phyloP scores from a whole-genome alignment of 2,888 invertebrate species.

The Hemithea aestivaria region DNA sequence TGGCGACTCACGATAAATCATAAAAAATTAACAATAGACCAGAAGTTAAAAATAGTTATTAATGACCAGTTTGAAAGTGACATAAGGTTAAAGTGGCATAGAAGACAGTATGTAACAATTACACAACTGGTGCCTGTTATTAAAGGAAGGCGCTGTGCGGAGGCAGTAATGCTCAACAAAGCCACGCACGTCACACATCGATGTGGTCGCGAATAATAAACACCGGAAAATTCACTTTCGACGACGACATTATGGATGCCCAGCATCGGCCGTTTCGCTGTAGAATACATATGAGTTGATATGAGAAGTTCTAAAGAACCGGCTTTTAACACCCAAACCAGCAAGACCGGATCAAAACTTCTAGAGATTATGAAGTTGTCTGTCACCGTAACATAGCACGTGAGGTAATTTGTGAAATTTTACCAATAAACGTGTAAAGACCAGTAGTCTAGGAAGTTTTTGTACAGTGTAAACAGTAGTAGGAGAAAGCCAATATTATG shows the following conservation, averaged over 20 bases:
- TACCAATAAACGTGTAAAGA: slow-evolving; percentile 34
- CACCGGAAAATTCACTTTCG: slow-evolving; percentile 74
- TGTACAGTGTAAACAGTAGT: too few species aligned
- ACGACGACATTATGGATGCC: slow-evolving; percentile 50
- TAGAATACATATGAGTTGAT: slow-evolving; percentile 30
- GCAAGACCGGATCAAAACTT: slow-evolving; percentile 32
- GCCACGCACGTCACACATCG: slow-evolving; percentile 49
- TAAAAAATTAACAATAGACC: slow-evolving; percentile 17
- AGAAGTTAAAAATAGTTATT: slow-evolving; percentile 17
- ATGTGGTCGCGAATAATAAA: slow-evolving; percentile 61
- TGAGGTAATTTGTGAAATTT: slow-evolving; percentile 29
- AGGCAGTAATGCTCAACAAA: slow-evolving; percentile 45
- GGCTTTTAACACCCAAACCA: slow-evolving; percentile 37
- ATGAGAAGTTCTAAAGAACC: slow-evolving; percentile 31
- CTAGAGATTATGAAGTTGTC: slow-evolving; percentile 16
- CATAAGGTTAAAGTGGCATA: slow-evolving; percentile 9
- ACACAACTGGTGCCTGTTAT: slow-evolving; percentile 34
- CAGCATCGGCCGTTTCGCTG: slow-evolving; percentile 19
- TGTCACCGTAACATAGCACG: slow-evolving; percentile 25
- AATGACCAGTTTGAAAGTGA: slow-evolving; percentile 18
- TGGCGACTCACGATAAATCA: slow-evolving; percentile 10
- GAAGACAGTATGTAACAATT: slow-evolving; percentile 25
- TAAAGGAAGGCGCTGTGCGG: slow-evolving; percentile 24
- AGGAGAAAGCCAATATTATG: slow-evolving; percentile 54
- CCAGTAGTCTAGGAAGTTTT: slow-evolving; percentile 36